phyloP scores from a whole-genome alignment of 53 echinoderm and acorn worm genomes.

The Holothuria leucospilota region DNA sequence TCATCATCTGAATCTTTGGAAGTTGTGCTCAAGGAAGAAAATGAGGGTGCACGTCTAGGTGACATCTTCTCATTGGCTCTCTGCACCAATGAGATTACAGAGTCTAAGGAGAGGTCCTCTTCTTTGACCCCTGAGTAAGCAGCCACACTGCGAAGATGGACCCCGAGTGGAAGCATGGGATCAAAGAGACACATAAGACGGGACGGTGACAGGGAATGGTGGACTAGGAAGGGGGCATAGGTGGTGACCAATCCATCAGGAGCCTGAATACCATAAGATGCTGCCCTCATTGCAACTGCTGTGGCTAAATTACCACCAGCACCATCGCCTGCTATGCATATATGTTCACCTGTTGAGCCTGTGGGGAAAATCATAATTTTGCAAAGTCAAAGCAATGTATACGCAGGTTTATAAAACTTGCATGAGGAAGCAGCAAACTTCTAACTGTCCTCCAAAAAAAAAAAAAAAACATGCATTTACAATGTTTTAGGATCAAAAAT shows the following conservation, averaged over 20 bases:
- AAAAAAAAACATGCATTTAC: no score
- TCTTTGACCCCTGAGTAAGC: slow-evolving; percentile 91
- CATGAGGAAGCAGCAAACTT: no score
- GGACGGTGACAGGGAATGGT: slow-evolving; percentile 89
- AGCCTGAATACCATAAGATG: slow-evolving; percentile 91
- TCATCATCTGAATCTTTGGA: slow-evolving; percentile 28
- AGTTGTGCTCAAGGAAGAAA: slow-evolving; percentile 24
- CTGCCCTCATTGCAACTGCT: slow-evolving; percentile 92
- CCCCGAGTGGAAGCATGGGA: slow-evolving; percentile 90
- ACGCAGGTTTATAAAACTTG: no score
- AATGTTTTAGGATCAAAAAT: no score
- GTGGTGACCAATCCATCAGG: slow-evolving; percentile 88
- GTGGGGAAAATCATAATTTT: not conserved
- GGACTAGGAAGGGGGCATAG: slow-evolving; percentile 88
- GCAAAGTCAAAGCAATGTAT: no score
- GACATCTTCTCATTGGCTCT: slow-evolving; percentile 77
- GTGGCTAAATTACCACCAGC: slow-evolving; percentile 94
- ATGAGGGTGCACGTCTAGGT: not conserved
- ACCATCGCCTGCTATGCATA: slow-evolving; percentile 92
- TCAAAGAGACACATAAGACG: slow-evolving; percentile 87
- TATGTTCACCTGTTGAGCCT: slow-evolving; percentile 97
- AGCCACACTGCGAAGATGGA: slow-evolving; percentile 80
- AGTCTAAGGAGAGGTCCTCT: slow-evolving; percentile 60
- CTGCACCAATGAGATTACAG: slow-evolving; percentile 63
- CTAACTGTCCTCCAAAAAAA: no score